Percentiles rank a stretch among this genome's conserved stretches.
These are phyloP conservation scores for Sinhomidia bicolor DNA, from an alignment of 2,888 invertebrate genomes.

Conservation along the genomic window DNA sequence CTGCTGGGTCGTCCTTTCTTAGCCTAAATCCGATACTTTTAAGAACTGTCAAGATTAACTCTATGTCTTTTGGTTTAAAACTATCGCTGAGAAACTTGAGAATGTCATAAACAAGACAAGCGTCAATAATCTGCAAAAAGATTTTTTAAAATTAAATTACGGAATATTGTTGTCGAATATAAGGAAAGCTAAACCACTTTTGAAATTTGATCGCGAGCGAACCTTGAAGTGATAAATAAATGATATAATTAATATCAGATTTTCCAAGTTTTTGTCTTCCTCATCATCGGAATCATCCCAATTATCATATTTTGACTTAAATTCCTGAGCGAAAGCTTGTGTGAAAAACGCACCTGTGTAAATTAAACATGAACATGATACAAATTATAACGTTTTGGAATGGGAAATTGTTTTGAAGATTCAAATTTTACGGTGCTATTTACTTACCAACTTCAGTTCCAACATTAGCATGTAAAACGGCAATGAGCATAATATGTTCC, in stretches of 20 bases:
- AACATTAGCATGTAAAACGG: conserved; percentile 93
- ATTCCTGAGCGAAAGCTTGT: conserved; percentile 86
- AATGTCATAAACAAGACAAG: conserved; percentile 90
- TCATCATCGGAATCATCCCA: conserved; percentile 83
- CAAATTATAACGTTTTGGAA: neutral
- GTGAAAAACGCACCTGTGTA: conserved; percentile 91
- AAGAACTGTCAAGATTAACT: conserved; percentile 90
- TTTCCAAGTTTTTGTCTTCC: conserved; percentile 91
- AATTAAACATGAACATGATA: neutral
- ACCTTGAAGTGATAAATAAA: conserved; percentile 95
- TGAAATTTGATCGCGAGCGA: too few relatives aligned
- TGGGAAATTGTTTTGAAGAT: too few relatives aligned
- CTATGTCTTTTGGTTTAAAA: conserved; percentile 90
- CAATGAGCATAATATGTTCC: conserved; percentile 92
- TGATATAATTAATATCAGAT: conserved; percentile 88
- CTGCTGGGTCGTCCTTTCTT: conserved; percentile 92
- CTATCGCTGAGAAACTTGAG: conserved; percentile 86
- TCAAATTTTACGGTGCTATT: neutral
- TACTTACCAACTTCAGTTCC: conserved; percentile 92
- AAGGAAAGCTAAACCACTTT: too few relatives aligned
- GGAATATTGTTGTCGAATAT: neutral
- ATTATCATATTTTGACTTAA: conserved; percentile 70
- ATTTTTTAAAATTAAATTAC: neutral
- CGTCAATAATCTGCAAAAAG: conserved; percentile 87
- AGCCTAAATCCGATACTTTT: conserved; percentile 91